Evolutionary conservation across 2,797 vertebrate genomes (phyloP), one percentile per base, ranked within the genome.

Genomic region (Enoplosus armatus): DNA sequence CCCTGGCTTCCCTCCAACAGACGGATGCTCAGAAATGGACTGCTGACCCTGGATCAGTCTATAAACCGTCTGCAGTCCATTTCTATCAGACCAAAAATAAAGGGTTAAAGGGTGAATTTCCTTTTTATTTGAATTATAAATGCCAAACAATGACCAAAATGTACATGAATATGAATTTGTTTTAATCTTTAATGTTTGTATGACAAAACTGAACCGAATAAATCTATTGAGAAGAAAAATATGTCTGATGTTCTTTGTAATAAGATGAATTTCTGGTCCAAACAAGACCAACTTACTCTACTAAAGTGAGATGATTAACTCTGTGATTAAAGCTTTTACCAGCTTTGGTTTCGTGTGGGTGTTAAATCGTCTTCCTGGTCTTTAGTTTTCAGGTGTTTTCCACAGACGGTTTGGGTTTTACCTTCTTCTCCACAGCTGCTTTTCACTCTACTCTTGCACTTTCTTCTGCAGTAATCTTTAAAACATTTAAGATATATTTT

Each of bases 101-200:
- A 54, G 31, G 14, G 43, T 43, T 37, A 31, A 59, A 56, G 14
- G 27, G 10, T 5, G 9, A 6, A 47, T 39, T 55, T 24, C 2
- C 4, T 29, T 50, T 73, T 14, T 60, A 9, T 69, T 58, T 43
- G n/a, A 39, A 26, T 1, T 60, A 4, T 35, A 29, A 35, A 45
- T 12, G 5, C 20, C 6, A 33, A 45, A 35, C 14, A 41, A 14
- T 35, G 61, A 78, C 58, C 74, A 69, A 84, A 59, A n/a, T 71
- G n/a, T 66, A 15, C 11, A 53, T 5, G 6, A 66, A 27, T 37
- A 33, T 1, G 4, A 65, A 58, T 31, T 8, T 8, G 1, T 64
- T 83, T 77, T 68, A 67, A 22, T 53, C 29, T 31, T 73, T 62
- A 58, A 1, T 74, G 54, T 75, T 63, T 80, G n/a, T 63, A 11